These are phyloP conservation scores for Cryptocheilus praepositus DNA, from an alignment of 2,888 invertebrate genomes.

Conservation along the genomic window DNA sequence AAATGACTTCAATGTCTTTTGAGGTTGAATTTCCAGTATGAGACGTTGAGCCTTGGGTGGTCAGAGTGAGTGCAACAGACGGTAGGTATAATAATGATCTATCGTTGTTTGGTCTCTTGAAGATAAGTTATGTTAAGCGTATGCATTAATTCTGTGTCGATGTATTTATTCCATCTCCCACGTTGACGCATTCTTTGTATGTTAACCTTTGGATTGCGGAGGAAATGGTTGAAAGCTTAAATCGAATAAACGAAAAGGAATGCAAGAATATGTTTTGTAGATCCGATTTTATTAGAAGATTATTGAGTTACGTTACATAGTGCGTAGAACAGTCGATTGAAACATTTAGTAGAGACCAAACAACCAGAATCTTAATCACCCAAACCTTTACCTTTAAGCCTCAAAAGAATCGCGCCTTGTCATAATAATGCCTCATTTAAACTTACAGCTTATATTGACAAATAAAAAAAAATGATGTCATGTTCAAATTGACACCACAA, in stretches of 20 bases:
- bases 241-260: no score
- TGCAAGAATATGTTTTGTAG: constrained; percentile 5
- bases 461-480: constrained; percentile 69
- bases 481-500: constrained; percentile 68
- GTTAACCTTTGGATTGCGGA: not conserved
- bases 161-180: not conserved
- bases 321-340: not conserved
- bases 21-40: constrained; percentile 73
- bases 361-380: constrained; percentile 65
- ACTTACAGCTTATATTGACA: constrained; percentile 74
- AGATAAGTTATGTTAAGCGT: constrained; percentile 15
- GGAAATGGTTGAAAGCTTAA: no score
- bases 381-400: constrained; percentile 65
- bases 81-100: constrained; percentile 73
- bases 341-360: constrained; percentile 64
- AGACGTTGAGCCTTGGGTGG: constrained; percentile 60
- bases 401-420: constrained; percentile 65
- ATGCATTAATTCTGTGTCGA: not conserved
- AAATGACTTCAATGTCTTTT: constrained; percentile 71
- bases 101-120: constrained; percentile 72
- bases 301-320: not conserved
- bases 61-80: constrained; percentile 62
- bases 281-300: not conserved
- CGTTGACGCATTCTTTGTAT: not conserved
- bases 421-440: constrained; percentile 74